These are phyloP conservation scores for Scrobipalpa costella DNA, from an alignment of 2,888 invertebrate genomes.

Conservation along the genomic window DNA sequence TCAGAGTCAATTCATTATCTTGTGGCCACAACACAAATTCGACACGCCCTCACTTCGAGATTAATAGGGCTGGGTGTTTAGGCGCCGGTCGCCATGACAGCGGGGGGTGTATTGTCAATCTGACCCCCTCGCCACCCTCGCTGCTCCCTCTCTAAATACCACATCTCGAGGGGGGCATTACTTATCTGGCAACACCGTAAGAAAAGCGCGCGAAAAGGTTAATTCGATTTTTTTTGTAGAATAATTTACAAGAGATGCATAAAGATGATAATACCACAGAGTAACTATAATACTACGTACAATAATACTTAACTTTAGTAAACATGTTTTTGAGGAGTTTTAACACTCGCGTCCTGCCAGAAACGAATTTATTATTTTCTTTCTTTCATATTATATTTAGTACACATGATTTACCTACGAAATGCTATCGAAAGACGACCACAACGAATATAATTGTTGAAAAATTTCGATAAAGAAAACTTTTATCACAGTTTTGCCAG, in stretches of 20 bases:
- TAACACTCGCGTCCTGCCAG: too few species aligned
- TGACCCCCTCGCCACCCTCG: conserved; percentile 37
- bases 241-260: not conserved
- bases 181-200: conserved; percentile 62
- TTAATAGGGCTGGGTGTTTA: conserved; percentile 76
- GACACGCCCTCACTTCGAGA: conserved; percentile 72
- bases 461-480: too few species aligned
- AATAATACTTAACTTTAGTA: too few species aligned
- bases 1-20: not conserved
- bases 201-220: conserved; percentile 50
- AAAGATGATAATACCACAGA: too few species aligned
- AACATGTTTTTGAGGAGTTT: too few species aligned
- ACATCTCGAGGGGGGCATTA: conserved; percentile 72
- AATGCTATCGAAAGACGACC: too few species aligned
- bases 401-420: too few species aligned
- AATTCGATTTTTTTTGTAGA: conserved; percentile 40
- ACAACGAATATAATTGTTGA: too few species aligned
- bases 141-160: conserved; percentile 55
- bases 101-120: conserved; percentile 66
- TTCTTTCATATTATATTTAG: too few species aligned
- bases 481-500: too few species aligned
- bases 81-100: conserved; percentile 69
- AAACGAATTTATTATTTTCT: too few species aligned
- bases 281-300: too few species aligned
- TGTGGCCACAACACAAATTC: conserved; percentile 54